Conservation (phyloP, 2,113 vertebrate genomes). For the Entomyzon cyanotis region DNA sequence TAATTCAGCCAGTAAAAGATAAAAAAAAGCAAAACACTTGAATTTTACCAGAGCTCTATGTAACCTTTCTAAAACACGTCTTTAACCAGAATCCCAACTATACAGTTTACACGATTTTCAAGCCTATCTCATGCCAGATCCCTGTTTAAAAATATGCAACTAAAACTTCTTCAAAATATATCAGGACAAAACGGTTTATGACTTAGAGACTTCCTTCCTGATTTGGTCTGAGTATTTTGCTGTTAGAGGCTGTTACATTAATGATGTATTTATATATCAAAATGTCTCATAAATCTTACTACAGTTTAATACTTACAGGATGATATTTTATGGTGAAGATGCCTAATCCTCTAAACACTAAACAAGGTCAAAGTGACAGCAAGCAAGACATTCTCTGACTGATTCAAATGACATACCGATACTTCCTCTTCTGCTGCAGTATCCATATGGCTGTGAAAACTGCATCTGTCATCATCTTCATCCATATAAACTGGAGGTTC, state of each 20-base stretch:
- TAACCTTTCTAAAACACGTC: background rate
- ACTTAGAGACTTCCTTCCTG: background rate
- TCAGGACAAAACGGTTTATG: background rate
- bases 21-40: background rate
- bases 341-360: background rate
- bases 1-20: background rate
- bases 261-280: background rate
- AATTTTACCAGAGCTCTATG: background rate
- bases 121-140: background rate
- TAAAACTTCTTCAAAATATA: background rate
- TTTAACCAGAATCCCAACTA: background rate
- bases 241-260: background rate
- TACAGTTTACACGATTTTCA: background rate
- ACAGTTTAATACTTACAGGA: background rate
- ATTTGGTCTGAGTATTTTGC: background rate
- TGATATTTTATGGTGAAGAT: background rate
- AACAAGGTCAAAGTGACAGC: background rate
- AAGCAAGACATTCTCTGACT: background rate
- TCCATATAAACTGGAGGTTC: slow-evolving; percentile 99
- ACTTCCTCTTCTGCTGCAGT: slow-evolving; percentile 87
- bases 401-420: slow-evolving; percentile 68
- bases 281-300: background rate
- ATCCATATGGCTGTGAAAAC: slow-evolving; percentile 84
- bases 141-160: background rate
- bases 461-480: slow-evolving; percentile 92